Conservation (phyloP, 2,888 invertebrate species). For the Philonicus albiceps region DNA sequence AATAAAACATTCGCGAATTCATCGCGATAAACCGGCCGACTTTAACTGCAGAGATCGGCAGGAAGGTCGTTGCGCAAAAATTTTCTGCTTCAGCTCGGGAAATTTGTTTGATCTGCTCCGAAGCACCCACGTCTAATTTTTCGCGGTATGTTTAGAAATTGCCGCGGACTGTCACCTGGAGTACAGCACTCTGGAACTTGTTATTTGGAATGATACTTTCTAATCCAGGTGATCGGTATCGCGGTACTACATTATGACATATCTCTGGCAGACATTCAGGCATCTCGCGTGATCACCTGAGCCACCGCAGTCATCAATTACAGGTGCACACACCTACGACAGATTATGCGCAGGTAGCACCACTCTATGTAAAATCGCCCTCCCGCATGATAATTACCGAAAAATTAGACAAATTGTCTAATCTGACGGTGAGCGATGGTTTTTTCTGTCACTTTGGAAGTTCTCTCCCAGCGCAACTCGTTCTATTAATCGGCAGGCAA, state of each 20-base stretch:
- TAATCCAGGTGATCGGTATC: constrained; percentile 16
- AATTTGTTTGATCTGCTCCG: constrained; percentile 24
- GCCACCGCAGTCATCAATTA: not conserved
- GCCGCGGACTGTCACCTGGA: not conserved
- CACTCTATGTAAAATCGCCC: not conserved
- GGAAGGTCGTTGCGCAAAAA: not conserved
- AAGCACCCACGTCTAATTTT: not conserved
- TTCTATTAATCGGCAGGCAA: not conserved
- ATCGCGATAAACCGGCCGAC: not conserved
- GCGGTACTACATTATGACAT: not conserved
- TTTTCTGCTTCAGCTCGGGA: not conserved
- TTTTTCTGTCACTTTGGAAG: not conserved
- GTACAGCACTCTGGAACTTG: not conserved
- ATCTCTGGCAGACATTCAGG: not conserved
- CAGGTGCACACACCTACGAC: constrained; percentile 3
- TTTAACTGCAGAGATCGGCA: not conserved
- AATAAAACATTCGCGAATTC: constrained; percentile 26
- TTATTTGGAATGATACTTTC: constrained; percentile 2
- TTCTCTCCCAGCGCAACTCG: not conserved
- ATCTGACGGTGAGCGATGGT: not conserved
- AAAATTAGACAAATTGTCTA: constrained; percentile 8
- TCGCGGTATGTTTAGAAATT: not conserved
- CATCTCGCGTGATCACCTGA: not conserved
- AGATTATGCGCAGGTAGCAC: constrained; percentile 1
- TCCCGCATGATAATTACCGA: not conserved